A percentile compares a stretch with the other conserved stretches of the same genome.
Conservation (phyloP, 2,113 vertebrate genomes). For the Ictidomys tridecemlineatus region DNA sequence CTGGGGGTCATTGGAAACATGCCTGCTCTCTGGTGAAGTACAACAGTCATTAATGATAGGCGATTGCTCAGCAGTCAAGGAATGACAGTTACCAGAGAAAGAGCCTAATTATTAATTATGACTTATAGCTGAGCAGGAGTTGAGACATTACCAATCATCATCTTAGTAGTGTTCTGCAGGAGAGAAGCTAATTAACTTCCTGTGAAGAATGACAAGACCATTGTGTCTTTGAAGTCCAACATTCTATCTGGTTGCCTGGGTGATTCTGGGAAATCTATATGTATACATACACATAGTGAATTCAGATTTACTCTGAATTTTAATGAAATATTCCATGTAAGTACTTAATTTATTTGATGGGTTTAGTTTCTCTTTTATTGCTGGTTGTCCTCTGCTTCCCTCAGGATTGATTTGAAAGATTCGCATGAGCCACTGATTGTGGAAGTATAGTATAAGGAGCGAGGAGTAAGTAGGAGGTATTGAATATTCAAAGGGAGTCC, state of each 20-base stretch:
- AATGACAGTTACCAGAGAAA: constrained; percentile 66
- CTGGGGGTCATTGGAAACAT: not conserved
- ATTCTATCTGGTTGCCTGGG: constrained; percentile 62
- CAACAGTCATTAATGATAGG: constrained; percentile 43
- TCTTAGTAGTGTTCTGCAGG: constrained; percentile 37
- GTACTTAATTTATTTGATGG: constrained; percentile 50
- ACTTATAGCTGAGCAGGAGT: constrained; percentile 53
- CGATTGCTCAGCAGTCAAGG: not conserved
- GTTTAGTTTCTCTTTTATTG: constrained; percentile 5
- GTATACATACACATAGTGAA: not conserved
- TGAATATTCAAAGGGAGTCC: not conserved
- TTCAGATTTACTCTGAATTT: not conserved
- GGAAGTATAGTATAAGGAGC: not conserved
- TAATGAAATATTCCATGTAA: constrained; percentile 39
- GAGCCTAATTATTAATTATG: constrained; percentile 66
- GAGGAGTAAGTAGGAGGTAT: not conserved
- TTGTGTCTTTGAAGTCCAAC: constrained; percentile 45
- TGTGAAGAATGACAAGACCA: constrained; percentile 54
- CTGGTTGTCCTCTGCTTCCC: not conserved
- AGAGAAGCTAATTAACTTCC: constrained; percentile 66
- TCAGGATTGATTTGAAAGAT: constrained; percentile 15
- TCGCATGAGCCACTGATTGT: not conserved
- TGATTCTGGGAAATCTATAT: constrained; percentile 25
- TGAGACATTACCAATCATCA: constrained; percentile 59
- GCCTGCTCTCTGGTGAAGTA: not conserved